These are phyloP conservation scores for Tetrapedia diversipes DNA, from an alignment of 2,888 invertebrate species.

Conservation along the genomic window DNA sequence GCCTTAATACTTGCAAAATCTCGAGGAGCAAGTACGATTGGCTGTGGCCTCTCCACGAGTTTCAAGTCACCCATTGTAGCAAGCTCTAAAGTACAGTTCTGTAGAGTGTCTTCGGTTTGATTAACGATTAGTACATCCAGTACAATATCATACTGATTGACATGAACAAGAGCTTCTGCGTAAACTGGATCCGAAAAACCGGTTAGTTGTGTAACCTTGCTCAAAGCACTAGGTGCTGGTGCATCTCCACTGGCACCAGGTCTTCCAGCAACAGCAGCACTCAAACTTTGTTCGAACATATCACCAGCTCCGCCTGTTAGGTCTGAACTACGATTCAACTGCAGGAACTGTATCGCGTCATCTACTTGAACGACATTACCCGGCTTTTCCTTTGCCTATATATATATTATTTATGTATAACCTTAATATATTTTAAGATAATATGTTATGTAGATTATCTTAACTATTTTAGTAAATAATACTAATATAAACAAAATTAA, in stretches of 20 bases:
- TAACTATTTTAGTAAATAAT: neutral
- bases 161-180: conserved; percentile 99
- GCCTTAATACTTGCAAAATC: conserved; percentile 99
- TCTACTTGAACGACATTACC: conserved; percentile 91
- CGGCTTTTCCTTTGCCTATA: conserved; percentile 88
- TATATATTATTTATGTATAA: neutral
- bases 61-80: conserved; percentile 99
- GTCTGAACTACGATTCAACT: conserved; percentile 88
- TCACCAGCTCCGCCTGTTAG: conserved; percentile 88
- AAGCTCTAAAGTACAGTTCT: conserved; percentile 98
- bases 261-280: conserved; percentile 92
- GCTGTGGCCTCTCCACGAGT: conserved; percentile 98
- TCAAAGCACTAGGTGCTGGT: conserved; percentile 86
- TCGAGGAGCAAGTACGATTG: conserved; percentile 97
- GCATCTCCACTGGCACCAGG: conserved; percentile 83
- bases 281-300: conserved; percentile 97
- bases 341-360: conserved; percentile 92
- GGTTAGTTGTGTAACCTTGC: conserved; percentile 96
- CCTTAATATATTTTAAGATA: too few relatives aligned
- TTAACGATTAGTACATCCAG: conserved; percentile 99
- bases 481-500: neutral
- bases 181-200: conserved; percentile 99
- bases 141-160: conserved; percentile 99
- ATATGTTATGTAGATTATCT: too few relatives aligned
- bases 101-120: conserved; percentile 98